Evolutionary conservation across 2,888 invertebrate species (phyloP).

Genomic region (Cheilosia grossa): DNA sequence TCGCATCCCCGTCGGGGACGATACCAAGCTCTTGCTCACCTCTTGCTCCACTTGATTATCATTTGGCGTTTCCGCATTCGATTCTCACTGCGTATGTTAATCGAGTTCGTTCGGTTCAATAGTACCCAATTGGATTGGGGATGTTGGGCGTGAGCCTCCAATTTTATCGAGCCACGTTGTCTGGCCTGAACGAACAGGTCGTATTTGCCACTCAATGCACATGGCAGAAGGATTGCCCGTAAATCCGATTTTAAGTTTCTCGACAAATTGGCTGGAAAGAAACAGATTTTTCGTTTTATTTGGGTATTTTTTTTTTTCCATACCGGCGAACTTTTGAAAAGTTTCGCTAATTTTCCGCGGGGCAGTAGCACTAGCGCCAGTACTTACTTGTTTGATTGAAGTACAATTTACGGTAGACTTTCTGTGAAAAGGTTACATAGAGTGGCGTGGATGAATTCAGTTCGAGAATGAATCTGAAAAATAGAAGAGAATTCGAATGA

Average conservation of each 20-base stretch:
- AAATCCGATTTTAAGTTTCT: slow-evolving; percentile 78
- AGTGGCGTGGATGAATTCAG: slow-evolving; percentile 81
- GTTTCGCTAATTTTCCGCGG: neutral
- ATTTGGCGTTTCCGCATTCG: slow-evolving; percentile 82
- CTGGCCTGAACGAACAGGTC: slow-evolving; percentile 81
- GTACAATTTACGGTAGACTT: slow-evolving; percentile 81
- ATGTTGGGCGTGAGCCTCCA: slow-evolving; percentile 81
- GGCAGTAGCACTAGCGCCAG: too few relatives aligned
- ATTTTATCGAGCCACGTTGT: slow-evolving; percentile 79
- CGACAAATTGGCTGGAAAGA: slow-evolving; percentile 79
- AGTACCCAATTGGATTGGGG: slow-evolving; percentile 82
- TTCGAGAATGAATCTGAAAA: slow-evolving; percentile 81
- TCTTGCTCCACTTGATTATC: slow-evolving; percentile 83
- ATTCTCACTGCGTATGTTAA: slow-evolving; percentile 81
- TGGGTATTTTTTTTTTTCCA: neutral
- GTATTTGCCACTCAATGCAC: slow-evolving; percentile 82
- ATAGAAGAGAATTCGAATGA: slow-evolving; percentile 14
- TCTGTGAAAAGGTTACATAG: slow-evolving; percentile 81
- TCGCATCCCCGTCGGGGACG: slow-evolving; percentile 2
- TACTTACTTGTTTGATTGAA: slow-evolving; percentile 82
- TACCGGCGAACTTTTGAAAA: neutral
- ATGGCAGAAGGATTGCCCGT: slow-evolving; percentile 80
- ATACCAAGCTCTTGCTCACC: slow-evolving; percentile 76
- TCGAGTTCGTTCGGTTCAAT: slow-evolving; percentile 81
- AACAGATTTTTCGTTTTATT: slow-evolving; percentile 7